Percentiles rank a stretch among this genome's conserved stretches.
These are phyloP conservation scores for Patiria miniata DNA, from an alignment of 35 echinoderm and acorn worm genomes.

Conservation along the genomic window DNA sequence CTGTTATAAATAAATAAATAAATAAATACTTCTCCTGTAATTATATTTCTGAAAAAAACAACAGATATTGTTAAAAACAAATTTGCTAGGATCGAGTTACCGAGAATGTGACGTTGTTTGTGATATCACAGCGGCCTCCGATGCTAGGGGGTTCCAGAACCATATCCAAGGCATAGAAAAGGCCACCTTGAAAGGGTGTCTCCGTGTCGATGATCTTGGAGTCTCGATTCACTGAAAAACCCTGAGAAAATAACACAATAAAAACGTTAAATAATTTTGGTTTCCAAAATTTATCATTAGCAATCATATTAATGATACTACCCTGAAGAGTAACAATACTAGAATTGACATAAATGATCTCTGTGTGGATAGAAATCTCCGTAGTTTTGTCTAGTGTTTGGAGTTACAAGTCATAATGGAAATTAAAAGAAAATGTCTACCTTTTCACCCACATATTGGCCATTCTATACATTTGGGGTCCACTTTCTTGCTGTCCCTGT, in stretches of 20 bases:
- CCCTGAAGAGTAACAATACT: neutral
- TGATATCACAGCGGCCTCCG: constrained; percentile 49
- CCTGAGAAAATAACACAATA: constrained; percentile 26
- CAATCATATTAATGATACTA: no score
- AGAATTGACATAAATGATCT: no score
- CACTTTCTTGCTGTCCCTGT: no score
- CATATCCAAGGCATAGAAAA: constrained; percentile 40
- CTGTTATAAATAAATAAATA: no score
- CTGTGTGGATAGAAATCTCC: no score
- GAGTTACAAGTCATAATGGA: no score
- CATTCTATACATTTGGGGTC: no score
- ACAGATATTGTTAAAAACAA: neutral
- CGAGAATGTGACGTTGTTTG: neutral
- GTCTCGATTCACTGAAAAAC: constrained; percentile 38
- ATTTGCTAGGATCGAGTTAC: neutral
- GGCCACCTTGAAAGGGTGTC: constrained; percentile 18
- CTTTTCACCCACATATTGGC: no score
- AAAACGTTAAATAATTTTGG: neutral
- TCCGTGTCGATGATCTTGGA: constrained; percentile 7
- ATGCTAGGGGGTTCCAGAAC: constrained; percentile 62
- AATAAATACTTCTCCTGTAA: no score
- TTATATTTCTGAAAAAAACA: neutral
- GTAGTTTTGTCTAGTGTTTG: no score
- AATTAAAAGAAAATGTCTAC: no score
- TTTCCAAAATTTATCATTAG: neutral